Conservation (phyloP, 2,888 invertebrate genomes). For the Falcaria lacertinaria region DNA sequence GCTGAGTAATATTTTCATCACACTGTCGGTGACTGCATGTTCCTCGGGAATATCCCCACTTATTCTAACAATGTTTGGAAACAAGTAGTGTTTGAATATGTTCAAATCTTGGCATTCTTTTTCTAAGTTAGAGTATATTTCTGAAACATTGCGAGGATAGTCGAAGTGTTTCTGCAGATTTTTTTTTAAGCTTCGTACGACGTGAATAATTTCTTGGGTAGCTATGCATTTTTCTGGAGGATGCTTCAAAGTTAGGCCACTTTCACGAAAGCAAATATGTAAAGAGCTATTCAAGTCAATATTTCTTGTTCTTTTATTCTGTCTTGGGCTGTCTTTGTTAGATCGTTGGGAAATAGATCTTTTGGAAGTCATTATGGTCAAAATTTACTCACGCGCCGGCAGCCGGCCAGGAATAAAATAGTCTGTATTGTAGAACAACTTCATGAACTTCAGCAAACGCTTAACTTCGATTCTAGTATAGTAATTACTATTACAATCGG, state of each 20-base stretch:
- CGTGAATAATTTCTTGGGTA: slow-evolving; percentile 62
- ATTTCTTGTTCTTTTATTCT: slow-evolving; percentile 40
- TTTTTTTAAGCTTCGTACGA: slow-evolving; percentile 60
- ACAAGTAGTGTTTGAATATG: slow-evolving; percentile 53
- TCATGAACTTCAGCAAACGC: too few species aligned
- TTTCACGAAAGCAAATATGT: slow-evolving; percentile 43
- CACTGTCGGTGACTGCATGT: slow-evolving; percentile 71
- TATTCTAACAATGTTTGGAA: slow-evolving; percentile 54
- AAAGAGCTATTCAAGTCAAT: slow-evolving; percentile 36
- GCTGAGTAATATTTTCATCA: slow-evolving; percentile 82
- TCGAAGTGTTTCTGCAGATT: slow-evolving; percentile 58
- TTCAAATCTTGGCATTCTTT: slow-evolving; percentile 35
- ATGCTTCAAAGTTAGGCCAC: slow-evolving; percentile 49
- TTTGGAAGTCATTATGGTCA: slow-evolving; percentile 26
- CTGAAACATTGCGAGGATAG: slow-evolving; percentile 77
- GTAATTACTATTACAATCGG: too few species aligned
- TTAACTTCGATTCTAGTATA: too few species aligned
- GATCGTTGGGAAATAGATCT: slow-evolving; percentile 31
- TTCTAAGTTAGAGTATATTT: slow-evolving; percentile 56
- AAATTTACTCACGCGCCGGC: too few species aligned
- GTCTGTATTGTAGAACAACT: too few species aligned
- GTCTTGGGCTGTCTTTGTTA: slow-evolving; percentile 19
- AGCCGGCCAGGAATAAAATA: too few species aligned
- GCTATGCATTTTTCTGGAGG: slow-evolving; percentile 54
- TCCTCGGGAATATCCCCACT: slow-evolving; percentile 45